A percentile compares a stretch with the other conserved stretches of the same genome.
These are phyloP conservation scores for Dryobota labecula DNA, from an alignment of 2,888 invertebrate species.

Conservation along the genomic window DNA sequence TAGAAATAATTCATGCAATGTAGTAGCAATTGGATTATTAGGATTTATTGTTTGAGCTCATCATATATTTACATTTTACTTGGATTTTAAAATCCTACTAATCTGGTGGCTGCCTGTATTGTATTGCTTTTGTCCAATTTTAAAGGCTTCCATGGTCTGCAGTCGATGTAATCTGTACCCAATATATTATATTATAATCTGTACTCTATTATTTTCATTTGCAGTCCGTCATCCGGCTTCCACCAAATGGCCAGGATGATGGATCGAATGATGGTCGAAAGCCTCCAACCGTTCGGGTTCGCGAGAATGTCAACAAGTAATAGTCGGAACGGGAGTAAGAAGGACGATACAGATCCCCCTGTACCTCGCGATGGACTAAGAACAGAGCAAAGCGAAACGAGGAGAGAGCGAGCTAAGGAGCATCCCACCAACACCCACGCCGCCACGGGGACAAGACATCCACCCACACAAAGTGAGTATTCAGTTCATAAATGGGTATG, in stretches of 20 bases:
- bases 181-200: not conserved
- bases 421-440: slow-evolving; percentile 72
- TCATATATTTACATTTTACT: slow-evolving; percentile 93
- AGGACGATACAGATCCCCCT: slow-evolving; percentile 66
- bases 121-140: not conserved
- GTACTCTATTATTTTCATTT: slow-evolving; percentile 46
- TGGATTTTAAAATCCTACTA: not conserved
- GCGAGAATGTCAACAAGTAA: slow-evolving; percentile 91
- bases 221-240: slow-evolving; percentile 90
- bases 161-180: not conserved
- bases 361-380: slow-evolving; percentile 79
- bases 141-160: not conserved
- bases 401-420: slow-evolving; percentile 75
- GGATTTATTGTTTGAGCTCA: slow-evolving; percentile 96
- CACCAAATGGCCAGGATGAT: slow-evolving; percentile 94
- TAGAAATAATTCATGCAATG: slow-evolving; percentile 96
- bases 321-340: slow-evolving; percentile 80
- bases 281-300: slow-evolving; percentile 92
- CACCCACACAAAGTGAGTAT: slow-evolving; percentile 83
- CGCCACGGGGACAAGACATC: slow-evolving; percentile 83
- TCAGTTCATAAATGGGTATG: not conserved
- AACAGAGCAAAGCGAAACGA: slow-evolving; percentile 75
- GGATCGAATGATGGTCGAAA: slow-evolving; percentile 93
- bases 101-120: not conserved
- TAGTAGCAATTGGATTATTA: slow-evolving; percentile 94